Evolutionary conservation across 2,797 vertebrate species (phyloP).

Genomic region (Sparus aurata): DNA sequence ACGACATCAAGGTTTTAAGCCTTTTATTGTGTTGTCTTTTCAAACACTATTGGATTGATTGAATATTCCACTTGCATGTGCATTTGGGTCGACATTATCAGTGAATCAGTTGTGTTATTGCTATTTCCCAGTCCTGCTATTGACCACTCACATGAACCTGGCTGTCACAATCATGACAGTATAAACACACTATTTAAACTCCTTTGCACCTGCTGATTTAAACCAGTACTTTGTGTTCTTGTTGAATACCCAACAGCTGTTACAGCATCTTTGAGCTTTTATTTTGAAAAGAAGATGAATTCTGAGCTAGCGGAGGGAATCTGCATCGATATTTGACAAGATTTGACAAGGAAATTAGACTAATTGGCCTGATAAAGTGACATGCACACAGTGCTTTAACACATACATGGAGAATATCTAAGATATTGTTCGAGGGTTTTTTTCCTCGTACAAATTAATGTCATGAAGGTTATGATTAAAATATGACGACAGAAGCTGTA

Average conservation of each 20-base stretch:
- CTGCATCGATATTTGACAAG: too few relatives aligned
- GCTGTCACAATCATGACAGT: not conserved
- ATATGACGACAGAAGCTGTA: too few relatives aligned
- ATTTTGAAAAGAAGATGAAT: too few relatives aligned
- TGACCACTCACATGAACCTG: not conserved
- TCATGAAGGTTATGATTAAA: too few relatives aligned
- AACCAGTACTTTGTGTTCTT: not conserved
- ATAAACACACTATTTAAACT: not conserved
- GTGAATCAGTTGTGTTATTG: not conserved
- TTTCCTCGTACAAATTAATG: too few relatives aligned
- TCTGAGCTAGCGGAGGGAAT: too few relatives aligned
- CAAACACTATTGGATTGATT: not conserved
- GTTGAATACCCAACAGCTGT: not conserved
- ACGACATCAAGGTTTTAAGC: slow-evolving; percentile 61
- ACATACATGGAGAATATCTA: too few relatives aligned
- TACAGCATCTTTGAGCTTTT: not conserved
- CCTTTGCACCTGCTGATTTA: not conserved
- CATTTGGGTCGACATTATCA: not conserved
- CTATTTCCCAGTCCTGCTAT: not conserved
- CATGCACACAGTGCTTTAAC: too few relatives aligned
- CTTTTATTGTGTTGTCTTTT: slow-evolving; percentile 14
- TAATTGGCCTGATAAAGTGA: too few relatives aligned
- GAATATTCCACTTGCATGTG: not conserved
- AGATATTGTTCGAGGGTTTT: too few relatives aligned
- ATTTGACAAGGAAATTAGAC: too few relatives aligned